Conservation (phyloP, 2,888 invertebrate species). For the Hypena proboscidalis region DNA sequence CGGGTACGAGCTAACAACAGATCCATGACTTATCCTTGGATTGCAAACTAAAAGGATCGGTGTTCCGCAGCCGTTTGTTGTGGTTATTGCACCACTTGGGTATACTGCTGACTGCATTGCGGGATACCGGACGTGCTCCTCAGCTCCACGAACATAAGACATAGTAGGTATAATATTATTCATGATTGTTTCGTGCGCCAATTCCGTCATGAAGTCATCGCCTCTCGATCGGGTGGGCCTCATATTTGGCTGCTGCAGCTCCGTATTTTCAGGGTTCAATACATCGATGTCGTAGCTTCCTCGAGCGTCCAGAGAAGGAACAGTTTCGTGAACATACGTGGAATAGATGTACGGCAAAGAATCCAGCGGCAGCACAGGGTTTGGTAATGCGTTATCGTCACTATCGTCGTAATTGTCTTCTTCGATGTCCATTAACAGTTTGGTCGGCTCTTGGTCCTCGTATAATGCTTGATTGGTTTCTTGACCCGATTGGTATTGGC, state of each 20-base stretch:
- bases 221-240: constrained; percentile 47
- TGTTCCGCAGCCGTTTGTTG: constrained; percentile 42
- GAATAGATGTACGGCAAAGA: constrained; percentile 48
- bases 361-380: constrained; percentile 35
- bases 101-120: constrained; percentile 35
- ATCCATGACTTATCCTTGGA: constrained; percentile 52
- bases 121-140: constrained; percentile 24
- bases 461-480: constrained; percentile 14
- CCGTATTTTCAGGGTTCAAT: constrained; percentile 27
- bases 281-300: constrained; percentile 27
- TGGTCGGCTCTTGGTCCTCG: constrained; percentile 10
- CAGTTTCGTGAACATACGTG: constrained; percentile 44
- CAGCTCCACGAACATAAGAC: constrained; percentile 52
- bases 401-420: constrained; percentile 24
- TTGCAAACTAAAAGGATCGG: constrained; percentile 62
- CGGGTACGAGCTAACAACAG: constrained; percentile 20
- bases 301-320: constrained; percentile 26
- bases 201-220: constrained; percentile 57
- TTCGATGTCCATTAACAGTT: constrained; percentile 12
- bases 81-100: constrained; percentile 28
- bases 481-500: constrained; percentile 18
- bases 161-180: constrained; percentile 74
- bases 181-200: constrained; percentile 64
- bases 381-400: constrained; percentile 29
- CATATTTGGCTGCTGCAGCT: constrained; percentile 31